Evolutionary conservation across 1,140 invertebrate species (phyloP).

Genomic region (Belonocnema kinseyi): DNA sequence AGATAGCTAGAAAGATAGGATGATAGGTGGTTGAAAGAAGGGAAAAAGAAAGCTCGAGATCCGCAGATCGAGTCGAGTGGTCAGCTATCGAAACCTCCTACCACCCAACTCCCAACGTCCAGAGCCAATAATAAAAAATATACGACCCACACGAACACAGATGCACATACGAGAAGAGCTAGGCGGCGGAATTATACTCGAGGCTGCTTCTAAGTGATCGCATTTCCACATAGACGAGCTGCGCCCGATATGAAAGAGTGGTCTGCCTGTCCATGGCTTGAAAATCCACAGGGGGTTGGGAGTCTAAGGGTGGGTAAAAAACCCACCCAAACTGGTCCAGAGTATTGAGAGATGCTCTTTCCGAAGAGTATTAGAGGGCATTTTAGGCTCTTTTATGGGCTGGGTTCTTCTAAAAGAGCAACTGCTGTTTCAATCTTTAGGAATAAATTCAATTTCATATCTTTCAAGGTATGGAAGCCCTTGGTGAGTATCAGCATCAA

Average conservation of each 20-base stretch:
- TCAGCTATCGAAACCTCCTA: slow-evolving; percentile 70
- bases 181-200: slow-evolving; percentile 69
- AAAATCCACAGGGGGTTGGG: slow-evolving; percentile 6
- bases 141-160: slow-evolving; percentile 53
- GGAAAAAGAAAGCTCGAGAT: slow-evolving; percentile 43
- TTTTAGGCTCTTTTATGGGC: slow-evolving; percentile 13
- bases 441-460: slow-evolving; percentile 11
- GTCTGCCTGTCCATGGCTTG: slow-evolving; percentile 24
- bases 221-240: slow-evolving; percentile 76
- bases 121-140: slow-evolving; percentile 73
- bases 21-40: slow-evolving; percentile 34
- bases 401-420: slow-evolving; percentile 15
- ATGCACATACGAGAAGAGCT: slow-evolving; percentile 46
- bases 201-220: slow-evolving; percentile 72
- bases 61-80: slow-evolving; percentile 66
- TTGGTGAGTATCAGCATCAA: no score
- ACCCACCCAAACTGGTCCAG: slow-evolving; percentile 14
- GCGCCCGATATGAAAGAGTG: slow-evolving; percentile 66
- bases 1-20: slow-evolving; percentile 42
- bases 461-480: background rate
- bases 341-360: slow-evolving; percentile 12
- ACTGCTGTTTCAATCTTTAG: slow-evolving; percentile 8
- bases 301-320: slow-evolving; percentile 13
- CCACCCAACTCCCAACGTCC: slow-evolving; percentile 45
- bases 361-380: slow-evolving; percentile 28